A percentile compares a stretch with the other conserved stretches of the same genome.
Evolutionary conservation across 2,113 vertebrate genomes (phyloP).

Genomic region (Passerina amoena): DNA sequence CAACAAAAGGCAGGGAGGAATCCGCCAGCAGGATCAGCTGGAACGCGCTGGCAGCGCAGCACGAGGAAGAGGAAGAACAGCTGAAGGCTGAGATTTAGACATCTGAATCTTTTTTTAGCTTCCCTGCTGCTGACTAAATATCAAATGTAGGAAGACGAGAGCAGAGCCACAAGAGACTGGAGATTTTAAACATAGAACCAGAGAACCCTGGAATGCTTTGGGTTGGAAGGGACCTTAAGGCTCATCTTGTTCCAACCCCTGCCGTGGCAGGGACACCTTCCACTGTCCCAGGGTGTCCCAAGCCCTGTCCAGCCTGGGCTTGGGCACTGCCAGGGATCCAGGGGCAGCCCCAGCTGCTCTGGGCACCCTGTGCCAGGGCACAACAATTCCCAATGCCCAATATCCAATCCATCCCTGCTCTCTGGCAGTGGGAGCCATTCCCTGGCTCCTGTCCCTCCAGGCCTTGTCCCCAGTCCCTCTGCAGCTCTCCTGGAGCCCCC

Average conservation of each 20-base stretch:
- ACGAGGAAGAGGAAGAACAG: conserved; percentile 3
- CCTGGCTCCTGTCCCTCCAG: neutral
- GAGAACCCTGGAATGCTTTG: neutral
- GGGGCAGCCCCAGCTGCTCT: neutral
- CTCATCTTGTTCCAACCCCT: fast-evolving
- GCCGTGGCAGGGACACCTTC: neutral
- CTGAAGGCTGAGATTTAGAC: neutral
- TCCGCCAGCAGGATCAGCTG: neutral
- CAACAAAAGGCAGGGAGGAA: neutral
- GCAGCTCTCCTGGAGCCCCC: neutral
- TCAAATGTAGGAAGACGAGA: neutral
- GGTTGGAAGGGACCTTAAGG: neutral
- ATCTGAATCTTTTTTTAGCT: neutral
- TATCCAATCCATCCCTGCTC: fast-evolving
- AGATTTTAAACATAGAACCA: neutral
- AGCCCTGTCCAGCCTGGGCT: neutral
- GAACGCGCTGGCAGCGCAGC: neutral
- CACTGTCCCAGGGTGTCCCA: fast-evolving
- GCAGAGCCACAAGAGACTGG: neutral
- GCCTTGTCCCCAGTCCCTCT: neutral
- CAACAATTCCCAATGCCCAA: neutral
- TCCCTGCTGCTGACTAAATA: conserved; percentile 26
- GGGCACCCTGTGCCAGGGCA: neutral
- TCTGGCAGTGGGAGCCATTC: neutral
- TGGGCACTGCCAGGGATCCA: neutral